These are phyloP conservation scores for Rhyacophila brunnea DNA, from an alignment of 1,140 invertebrate species.

Conservation along the genomic window DNA sequence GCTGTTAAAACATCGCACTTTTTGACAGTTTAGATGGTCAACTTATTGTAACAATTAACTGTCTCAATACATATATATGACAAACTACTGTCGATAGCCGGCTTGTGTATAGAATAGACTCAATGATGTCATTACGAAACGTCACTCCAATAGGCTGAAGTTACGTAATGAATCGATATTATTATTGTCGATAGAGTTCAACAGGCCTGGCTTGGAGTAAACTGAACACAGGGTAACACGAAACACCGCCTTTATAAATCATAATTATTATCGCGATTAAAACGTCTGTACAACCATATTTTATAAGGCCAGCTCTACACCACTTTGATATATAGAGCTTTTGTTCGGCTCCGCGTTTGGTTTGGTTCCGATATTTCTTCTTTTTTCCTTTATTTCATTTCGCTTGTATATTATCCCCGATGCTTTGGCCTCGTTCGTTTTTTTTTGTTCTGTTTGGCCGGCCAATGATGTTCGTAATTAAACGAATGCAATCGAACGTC, in stretches of 20 bases:
- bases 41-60: too few relatives aligned
- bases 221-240: too few relatives aligned
- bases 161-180: too few relatives aligned
- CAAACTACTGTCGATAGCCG: too few relatives aligned
- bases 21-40: too few relatives aligned
- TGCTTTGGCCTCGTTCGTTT: slow-evolving; percentile 2
- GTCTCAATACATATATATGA: too few relatives aligned
- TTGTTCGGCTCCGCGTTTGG: slow-evolving; percentile 14
- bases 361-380: slow-evolving; percentile 4
- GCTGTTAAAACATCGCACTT: too few relatives aligned
- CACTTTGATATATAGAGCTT: slow-evolving; percentile 34
- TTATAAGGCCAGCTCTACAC: slow-evolving; percentile 20
- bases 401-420: neutral
- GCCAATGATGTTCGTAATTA: slow-evolving; percentile 15
- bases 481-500: slow-evolving; percentile 9
- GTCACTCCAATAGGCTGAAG: too few relatives aligned
- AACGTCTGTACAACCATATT: slow-evolving; percentile 33
- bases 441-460: neutral
- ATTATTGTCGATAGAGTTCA: too few relatives aligned
- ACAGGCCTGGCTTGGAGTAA: too few relatives aligned
- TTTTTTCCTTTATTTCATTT: slow-evolving; percentile 5
- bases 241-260: slow-evolving; percentile 31
- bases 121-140: too few relatives aligned
- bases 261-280: slow-evolving; percentile 38
- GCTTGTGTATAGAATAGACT: too few relatives aligned